A percentile compares a stretch with the other conserved stretches of the same genome.
Conservation (phyloP, 2,797 vertebrate genomes). For the Sebastes oblongus region DNA sequence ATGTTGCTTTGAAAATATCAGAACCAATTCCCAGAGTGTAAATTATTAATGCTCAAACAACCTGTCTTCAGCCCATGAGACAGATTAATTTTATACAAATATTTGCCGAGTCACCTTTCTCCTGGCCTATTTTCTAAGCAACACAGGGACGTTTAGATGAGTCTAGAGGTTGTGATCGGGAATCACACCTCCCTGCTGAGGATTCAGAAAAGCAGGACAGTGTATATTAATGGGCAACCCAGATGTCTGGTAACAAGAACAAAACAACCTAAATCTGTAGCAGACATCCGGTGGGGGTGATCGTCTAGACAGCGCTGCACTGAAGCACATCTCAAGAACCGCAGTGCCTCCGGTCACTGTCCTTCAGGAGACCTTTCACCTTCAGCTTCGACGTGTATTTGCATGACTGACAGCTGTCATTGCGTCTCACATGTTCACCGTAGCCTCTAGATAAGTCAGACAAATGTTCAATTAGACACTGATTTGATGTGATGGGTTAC, state of each 20-base stretch:
- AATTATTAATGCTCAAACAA: background rate
- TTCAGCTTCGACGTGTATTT: background rate
- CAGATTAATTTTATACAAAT: conserved; percentile 12
- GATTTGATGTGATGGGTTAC: conserved; percentile 16
- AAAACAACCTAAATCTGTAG: conserved; percentile 64
- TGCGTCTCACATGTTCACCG: background rate
- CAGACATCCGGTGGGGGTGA: conserved; percentile 47
- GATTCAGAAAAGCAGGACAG: conserved; percentile 73
- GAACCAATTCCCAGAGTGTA: background rate
- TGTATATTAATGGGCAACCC: conserved; percentile 75
- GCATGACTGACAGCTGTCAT: conserved; percentile 40
- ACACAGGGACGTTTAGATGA: conserved; percentile 46
- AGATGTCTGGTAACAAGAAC: conserved; percentile 65
- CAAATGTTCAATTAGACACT: conserved; percentile 28
- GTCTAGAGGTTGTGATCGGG: conserved; percentile 51
- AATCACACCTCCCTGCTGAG: conserved; percentile 56
- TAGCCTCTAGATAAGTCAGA: conserved; percentile 8
- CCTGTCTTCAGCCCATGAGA: background rate
- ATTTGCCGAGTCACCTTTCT: conserved; percentile 50
- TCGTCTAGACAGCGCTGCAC: conserved; percentile 56
- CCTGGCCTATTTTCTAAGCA: conserved; percentile 55
- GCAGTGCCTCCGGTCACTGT: conserved; percentile 1
- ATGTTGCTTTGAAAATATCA: background rate
- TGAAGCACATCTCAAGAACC: background rate
- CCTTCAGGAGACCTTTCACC: conserved; percentile 49